A percentile compares a stretch with the other conserved stretches of the same genome.
Conservation (phyloP, 2,113 vertebrate species). For the Alectura lathami region DNA sequence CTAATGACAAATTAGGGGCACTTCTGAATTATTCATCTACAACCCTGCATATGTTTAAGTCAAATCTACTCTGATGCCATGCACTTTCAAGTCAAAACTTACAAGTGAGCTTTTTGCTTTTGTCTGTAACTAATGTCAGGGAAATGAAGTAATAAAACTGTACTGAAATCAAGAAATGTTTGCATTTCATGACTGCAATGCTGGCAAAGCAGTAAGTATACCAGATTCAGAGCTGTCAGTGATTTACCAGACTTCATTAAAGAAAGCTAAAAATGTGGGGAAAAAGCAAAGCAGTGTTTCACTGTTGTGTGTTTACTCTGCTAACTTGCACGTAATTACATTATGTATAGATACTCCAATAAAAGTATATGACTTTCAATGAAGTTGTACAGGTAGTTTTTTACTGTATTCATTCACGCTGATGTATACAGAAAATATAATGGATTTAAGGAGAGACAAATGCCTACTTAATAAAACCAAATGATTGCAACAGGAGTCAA, state of each 20-base stretch:
- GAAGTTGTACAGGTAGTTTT: constrained; percentile 21
- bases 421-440: constrained; percentile 29
- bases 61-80: background rate
- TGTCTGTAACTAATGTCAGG: background rate
- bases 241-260: background rate
- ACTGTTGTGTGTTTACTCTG: constrained; percentile 4
- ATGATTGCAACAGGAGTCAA: constrained; percentile 39
- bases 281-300: background rate
- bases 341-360: constrained; percentile 18
- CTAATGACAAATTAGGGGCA: constrained; percentile 42
- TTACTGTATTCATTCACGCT: constrained; percentile 16
- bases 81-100: too few relatives aligned
- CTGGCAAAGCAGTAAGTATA: background rate
- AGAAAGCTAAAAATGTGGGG: background rate
- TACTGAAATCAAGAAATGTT: background rate
- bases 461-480: constrained; percentile 66
- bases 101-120: background rate
- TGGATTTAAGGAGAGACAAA: constrained; percentile 39
- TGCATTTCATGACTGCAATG: background rate
- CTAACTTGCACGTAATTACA: constrained; percentile 35
- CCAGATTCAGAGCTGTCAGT: background rate
- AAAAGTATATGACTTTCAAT: constrained; percentile 53
- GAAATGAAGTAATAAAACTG: background rate
- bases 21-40: constrained; percentile 56
- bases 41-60: constrained; percentile 12